Percentiles rank a stretch among this genome's conserved stretches.
Conservation (phyloP, 1,140 invertebrate species). For the Drosophila pseudoananassae region DNA sequence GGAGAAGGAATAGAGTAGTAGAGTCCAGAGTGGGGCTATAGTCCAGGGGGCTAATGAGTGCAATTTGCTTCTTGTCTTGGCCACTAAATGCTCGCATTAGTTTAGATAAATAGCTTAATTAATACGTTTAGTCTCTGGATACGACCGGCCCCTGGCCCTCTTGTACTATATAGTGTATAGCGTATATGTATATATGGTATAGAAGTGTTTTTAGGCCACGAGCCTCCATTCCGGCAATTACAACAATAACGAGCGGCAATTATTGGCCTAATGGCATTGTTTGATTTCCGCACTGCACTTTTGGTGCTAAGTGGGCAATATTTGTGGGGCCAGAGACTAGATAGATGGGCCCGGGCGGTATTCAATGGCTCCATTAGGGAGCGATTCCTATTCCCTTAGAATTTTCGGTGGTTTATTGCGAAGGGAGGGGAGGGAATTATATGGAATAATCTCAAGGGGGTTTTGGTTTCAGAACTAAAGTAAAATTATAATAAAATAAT, state of each 20-base stretch:
- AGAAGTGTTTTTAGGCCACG: slow-evolving; percentile 6
- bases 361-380: slow-evolving; percentile 41
- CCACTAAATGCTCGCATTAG: slow-evolving; percentile 82
- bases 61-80: slow-evolving; percentile 82
- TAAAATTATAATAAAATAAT: too few relatives aligned
- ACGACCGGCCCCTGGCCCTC: not conserved
- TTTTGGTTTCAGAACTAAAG: too few relatives aligned
- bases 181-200: not conserved
- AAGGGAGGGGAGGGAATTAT: too few relatives aligned
- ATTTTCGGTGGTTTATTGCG: too few relatives aligned
- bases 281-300: slow-evolving; percentile 72
- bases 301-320: slow-evolving; percentile 54
- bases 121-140: slow-evolving; percentile 65
- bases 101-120: slow-evolving; percentile 83
- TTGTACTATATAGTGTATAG: too few relatives aligned
- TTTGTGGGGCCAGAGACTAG: slow-evolving; percentile 18
- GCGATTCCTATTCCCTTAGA: not conserved
- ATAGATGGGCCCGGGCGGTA: slow-evolving; percentile 27
- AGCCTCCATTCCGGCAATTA: slow-evolving; percentile 57
- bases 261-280: slow-evolving; percentile 79
- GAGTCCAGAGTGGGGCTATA: not conserved
- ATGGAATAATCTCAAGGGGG: too few relatives aligned
- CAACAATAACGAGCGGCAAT: slow-evolving; percentile 78
- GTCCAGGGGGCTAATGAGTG: slow-evolving; percentile 69
- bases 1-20: not conserved